These are phyloP conservation scores for Zelostemma sp. DNA, from an alignment of 1,140 invertebrate species.

Conservation along the genomic window DNA sequence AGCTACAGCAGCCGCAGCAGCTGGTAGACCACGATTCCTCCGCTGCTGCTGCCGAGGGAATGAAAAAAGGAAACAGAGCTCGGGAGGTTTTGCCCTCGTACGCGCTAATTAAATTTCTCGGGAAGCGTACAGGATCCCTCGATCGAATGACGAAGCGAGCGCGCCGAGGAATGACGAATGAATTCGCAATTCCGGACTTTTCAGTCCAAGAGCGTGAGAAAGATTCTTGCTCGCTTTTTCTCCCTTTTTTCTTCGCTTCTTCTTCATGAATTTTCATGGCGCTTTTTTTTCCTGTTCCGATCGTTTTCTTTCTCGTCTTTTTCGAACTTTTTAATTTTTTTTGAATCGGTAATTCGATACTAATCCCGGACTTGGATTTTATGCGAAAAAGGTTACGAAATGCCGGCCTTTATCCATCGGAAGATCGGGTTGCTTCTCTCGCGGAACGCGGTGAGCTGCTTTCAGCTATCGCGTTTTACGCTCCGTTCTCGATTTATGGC, in stretches of 20 bases:
- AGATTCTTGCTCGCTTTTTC: too few species aligned
- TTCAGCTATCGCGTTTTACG: constrained; percentile 37
- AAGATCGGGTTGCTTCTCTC: constrained; percentile 27
- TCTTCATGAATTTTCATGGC: too few species aligned
- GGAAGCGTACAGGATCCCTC: constrained; percentile 28
- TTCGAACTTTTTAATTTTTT: too few species aligned
- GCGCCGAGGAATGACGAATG: neutral
- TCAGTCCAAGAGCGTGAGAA: neutral
- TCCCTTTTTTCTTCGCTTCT: too few species aligned
- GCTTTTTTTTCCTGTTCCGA: neutral
- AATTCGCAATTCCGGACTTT: neutral
- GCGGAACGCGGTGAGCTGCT: constrained; percentile 30
- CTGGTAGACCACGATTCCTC: constrained; percentile 28
- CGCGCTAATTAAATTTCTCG: constrained; percentile 61
- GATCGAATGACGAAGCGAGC: constrained; percentile 7
- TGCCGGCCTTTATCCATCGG: constrained; percentile 9
- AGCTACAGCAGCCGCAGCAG: constrained; percentile 48
- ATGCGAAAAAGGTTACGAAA: constrained; percentile 11
- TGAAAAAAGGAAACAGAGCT: constrained; percentile 19
- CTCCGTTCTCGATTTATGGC: constrained; percentile 29
- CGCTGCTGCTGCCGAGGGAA: constrained; percentile 27
- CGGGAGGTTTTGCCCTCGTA: constrained; percentile 28
- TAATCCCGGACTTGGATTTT: neutral
- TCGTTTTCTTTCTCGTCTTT: neutral
- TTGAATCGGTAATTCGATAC: too few species aligned